Evolutionary conservation across 2,888 invertebrate genomes (phyloP).

Genomic region (Luperina testacea): DNA sequence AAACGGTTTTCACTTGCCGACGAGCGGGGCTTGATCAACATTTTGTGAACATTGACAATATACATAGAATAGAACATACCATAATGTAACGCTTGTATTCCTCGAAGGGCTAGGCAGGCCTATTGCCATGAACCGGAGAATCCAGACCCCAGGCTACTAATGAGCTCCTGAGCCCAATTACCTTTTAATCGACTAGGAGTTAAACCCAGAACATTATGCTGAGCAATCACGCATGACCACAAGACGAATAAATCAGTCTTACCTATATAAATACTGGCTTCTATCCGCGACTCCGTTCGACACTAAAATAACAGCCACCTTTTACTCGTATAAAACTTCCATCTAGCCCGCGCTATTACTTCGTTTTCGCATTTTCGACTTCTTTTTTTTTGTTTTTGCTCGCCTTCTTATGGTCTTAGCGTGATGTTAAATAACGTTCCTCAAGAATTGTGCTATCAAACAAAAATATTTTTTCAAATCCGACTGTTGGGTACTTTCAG

Average conservation of each 20-base stretch:
- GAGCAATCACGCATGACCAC: not conserved
- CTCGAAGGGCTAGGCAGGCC: not conserved
- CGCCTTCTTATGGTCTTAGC: too few relatives aligned
- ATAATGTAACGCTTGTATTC: not conserved
- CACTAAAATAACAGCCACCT: too few relatives aligned
- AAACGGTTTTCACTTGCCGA: constrained; percentile 67
- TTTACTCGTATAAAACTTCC: too few relatives aligned
- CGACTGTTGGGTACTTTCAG: too few relatives aligned
- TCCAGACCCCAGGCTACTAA: not conserved
- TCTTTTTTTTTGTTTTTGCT: too few relatives aligned
- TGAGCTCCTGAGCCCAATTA: not conserved
- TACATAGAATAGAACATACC: not conserved
- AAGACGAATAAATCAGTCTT: not conserved
- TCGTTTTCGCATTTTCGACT: not conserved
- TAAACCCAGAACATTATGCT: not conserved
- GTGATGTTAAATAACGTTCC: not conserved
- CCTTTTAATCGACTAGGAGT: not conserved
- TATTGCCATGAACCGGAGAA: not conserved
- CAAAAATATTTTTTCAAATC: not conserved
- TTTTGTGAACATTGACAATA: constrained; percentile 8
- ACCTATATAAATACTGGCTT: too few relatives aligned
- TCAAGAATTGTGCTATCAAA: too few relatives aligned
- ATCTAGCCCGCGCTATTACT: not conserved
- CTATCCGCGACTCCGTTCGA: too few relatives aligned
- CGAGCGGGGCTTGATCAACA: constrained; percentile 15